Evolutionary conservation across 1,140 invertebrate genomes (phyloP), one percentile per base, ranked within the genome.

Genomic region (Orchesella cincta): DNA sequence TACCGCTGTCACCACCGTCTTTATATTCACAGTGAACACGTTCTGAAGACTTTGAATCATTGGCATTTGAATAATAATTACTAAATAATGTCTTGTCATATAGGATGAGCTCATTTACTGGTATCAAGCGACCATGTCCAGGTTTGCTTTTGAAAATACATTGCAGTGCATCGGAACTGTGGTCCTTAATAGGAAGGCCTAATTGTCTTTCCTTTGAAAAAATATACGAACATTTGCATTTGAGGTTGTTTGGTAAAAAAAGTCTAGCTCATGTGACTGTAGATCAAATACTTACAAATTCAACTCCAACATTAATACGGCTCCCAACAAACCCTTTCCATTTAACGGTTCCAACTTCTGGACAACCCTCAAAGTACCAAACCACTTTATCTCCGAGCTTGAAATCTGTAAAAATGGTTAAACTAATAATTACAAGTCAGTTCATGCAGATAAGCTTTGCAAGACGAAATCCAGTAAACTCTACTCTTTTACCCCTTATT

Each of bases 241-340:
- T 46, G 8, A 46, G 8, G 39, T 46, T 46, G 8, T 46, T 12
- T 8, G 39, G 8, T 46, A 8, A 46, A 12, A 46, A 46, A 12
- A 20, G 39, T 20, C 8, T 46, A 12, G 39, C 8, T 46, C 39
- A 46, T 12, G 39, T 46, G 39, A 46, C 8, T 8, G 39, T 46
- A 46, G 8, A 46, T n/a, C 39, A 46, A 46, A 12, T 8, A 20
- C 67, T 76, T 76, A 77, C 76, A 39, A 77, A 77, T 73, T 77
- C 76, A 39, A 77, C 52, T 20, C 76, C 76, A 16, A 71, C 76
- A 36, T 77, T 35, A 64, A 77, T 73, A 18, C 51, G 36, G 35
- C 76, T 77, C 1, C 76, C 76, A 23, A 77, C 36, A 33, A 77
- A 77, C 36, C 76, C 76, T 73, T 77, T 77, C 76, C 76, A 77